Evolutionary conservation across 2,888 invertebrate genomes (phyloP).

Genomic region (Lathronympha strigana): DNA sequence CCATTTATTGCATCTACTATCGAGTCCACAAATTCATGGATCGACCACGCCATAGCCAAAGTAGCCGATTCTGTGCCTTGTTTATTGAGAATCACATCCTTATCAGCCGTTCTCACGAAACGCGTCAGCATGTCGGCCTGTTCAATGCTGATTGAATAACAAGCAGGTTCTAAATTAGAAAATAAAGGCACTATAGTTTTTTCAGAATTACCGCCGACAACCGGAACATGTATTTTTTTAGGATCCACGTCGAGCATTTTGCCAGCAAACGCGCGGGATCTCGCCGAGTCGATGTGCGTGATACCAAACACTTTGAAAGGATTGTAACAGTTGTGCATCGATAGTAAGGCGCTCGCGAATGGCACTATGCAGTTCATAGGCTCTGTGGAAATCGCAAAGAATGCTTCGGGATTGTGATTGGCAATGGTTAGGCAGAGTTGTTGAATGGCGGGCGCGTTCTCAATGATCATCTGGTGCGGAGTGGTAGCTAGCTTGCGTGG

Average conservation of each 20-base stretch:
- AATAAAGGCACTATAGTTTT: constrained; percentile 68
- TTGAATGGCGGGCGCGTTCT: constrained; percentile 60
- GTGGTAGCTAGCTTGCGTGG: constrained; percentile 54
- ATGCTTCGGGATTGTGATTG: constrained; percentile 59
- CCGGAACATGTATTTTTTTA: constrained; percentile 57
- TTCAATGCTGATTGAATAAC: constrained; percentile 49
- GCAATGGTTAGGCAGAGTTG: constrained; percentile 59
- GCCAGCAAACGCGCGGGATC: constrained; percentile 56
- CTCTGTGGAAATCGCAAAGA: constrained; percentile 65
- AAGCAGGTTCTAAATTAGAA: constrained; percentile 59
- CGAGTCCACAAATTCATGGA: constrained; percentile 62
- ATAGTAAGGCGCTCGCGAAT: constrained; percentile 61
- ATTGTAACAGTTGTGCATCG: constrained; percentile 59
- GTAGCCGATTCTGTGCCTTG: constrained; percentile 59
- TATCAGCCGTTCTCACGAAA: constrained; percentile 61
- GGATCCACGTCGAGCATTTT: constrained; percentile 56
- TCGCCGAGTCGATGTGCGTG: constrained; percentile 64
- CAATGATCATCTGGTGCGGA: constrained; percentile 60
- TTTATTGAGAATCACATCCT: constrained; percentile 60
- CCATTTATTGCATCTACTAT: constrained; percentile 61
- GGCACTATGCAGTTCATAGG: constrained; percentile 68
- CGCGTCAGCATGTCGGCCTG: constrained; percentile 63
- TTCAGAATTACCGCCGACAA: constrained; percentile 70
- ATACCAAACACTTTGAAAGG: constrained; percentile 67
- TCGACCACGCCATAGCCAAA: constrained; percentile 63